These are phyloP conservation scores for Elachura formosa DNA, from an alignment of 2,113 vertebrate genomes.

Conservation along the genomic window DNA sequence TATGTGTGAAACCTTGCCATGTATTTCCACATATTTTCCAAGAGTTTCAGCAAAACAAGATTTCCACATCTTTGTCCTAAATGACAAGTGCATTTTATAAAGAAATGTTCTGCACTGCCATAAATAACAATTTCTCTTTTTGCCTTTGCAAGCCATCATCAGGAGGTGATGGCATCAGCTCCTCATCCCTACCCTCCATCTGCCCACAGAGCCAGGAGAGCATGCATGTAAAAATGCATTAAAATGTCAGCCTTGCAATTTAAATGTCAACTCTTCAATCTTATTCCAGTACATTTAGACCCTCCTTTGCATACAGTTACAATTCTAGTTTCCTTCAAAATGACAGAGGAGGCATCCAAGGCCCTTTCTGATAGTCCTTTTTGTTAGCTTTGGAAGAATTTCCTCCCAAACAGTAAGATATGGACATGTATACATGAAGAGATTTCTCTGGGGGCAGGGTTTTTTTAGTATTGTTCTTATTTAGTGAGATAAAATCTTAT, in stretches of 20 bases:
- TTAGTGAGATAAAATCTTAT: neutral
- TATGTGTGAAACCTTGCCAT: neutral
- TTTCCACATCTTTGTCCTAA: neutral
- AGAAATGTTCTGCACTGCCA: neutral
- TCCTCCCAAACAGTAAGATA: neutral
- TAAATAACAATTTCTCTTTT: neutral
- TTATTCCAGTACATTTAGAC: neutral
- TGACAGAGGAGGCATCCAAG: neutral
- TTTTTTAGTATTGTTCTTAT: neutral
- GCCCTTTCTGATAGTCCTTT: neutral
- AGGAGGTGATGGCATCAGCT: neutral
- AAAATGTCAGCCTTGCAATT: slow-evolving; percentile 8
- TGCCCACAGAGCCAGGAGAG: neutral
- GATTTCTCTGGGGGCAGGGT: neutral
- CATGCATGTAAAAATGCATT: neutral
- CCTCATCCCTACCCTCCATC: neutral
- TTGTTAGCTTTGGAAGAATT: neutral
- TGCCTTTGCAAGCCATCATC: neutral
- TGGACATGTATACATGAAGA: neutral
- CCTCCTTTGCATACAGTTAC: neutral
- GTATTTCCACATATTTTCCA: neutral
- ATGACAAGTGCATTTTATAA: neutral
- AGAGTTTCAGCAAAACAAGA: neutral
- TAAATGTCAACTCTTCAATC: slow-evolving; percentile 35
- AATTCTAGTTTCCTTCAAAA: neutral